A percentile compares a stretch with the other conserved stretches of the same genome.
phyloP scores from a whole-genome alignment of 2,888 invertebrate species.

The Xestia rhomboidea region DNA sequence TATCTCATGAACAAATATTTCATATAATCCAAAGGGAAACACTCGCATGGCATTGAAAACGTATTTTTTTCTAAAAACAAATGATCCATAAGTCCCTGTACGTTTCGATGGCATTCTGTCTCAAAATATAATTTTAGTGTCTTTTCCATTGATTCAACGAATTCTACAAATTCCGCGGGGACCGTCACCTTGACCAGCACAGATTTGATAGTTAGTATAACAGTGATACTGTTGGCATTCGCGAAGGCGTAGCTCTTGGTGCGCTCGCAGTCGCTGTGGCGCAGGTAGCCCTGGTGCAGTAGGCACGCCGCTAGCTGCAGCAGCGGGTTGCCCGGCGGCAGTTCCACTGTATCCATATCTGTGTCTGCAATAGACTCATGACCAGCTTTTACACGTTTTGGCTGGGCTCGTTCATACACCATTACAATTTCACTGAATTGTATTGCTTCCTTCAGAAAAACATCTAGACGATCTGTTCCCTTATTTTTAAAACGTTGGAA shows the following conservation, averaged over 20 bases:
- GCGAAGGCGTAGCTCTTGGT: slow-evolving; percentile 45
- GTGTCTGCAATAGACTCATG: not conserved
- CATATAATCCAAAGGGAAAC: slow-evolving; percentile 51
- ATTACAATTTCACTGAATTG: slow-evolving; percentile 20
- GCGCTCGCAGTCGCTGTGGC: slow-evolving; percentile 38
- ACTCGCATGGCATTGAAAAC: slow-evolving; percentile 51
- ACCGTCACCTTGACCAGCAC: slow-evolving; percentile 16
- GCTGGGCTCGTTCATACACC: slow-evolving; percentile 27
- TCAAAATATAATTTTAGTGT: slow-evolving; percentile 50
- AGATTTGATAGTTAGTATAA: slow-evolving; percentile 23
- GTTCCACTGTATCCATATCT: slow-evolving; percentile 16
- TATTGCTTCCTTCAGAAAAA: slow-evolving; percentile 34
- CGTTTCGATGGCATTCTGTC: slow-evolving; percentile 40
- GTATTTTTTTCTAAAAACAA: slow-evolving; percentile 36
- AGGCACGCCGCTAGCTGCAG: slow-evolving; percentile 45
- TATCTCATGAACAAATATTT: slow-evolving; percentile 46
- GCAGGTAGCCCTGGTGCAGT: slow-evolving; percentile 37
- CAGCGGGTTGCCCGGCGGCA: slow-evolving; percentile 14
- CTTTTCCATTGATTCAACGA: slow-evolving; percentile 48
- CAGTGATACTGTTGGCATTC: slow-evolving; percentile 24
- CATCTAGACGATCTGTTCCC: slow-evolving; percentile 27
- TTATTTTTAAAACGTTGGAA: slow-evolving; percentile 37
- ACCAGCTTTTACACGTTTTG: not conserved
- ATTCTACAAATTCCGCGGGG: slow-evolving; percentile 45
- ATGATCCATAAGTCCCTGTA: slow-evolving; percentile 34